Evolutionary conservation across 2,113 vertebrate genomes (phyloP).

Genomic region (Miniopterus natalensis): DNA sequence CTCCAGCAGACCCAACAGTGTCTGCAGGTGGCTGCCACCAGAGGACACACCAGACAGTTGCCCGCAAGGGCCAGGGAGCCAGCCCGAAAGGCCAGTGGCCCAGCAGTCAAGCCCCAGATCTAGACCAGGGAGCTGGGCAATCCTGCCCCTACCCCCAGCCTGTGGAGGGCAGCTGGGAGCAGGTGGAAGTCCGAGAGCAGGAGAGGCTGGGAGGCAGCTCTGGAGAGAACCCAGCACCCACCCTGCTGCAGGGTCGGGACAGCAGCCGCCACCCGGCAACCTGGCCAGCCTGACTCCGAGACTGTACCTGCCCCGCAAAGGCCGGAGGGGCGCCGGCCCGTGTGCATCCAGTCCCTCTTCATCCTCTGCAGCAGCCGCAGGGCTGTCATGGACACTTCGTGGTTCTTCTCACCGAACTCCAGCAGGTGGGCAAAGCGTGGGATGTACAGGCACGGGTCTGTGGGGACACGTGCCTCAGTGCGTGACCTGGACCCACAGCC

Average conservation of each 20-base stretch:
- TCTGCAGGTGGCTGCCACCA: fast-evolving
- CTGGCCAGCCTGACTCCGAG: background rate
- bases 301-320: slow-evolving; percentile 95
- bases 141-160: background rate
- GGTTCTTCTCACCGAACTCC: slow-evolving; percentile 98
- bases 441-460: slow-evolving; percentile 98
- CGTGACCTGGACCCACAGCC: fast-evolving
- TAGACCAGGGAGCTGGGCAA: background rate
- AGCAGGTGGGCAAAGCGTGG: slow-evolving; percentile 98
- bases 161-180: background rate
- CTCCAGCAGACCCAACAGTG: background rate
- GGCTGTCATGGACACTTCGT: slow-evolving; percentile 98
- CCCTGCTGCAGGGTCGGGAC: background rate
- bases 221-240: too few species aligned
- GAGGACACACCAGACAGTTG: fast-evolving
- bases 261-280: fast-evolving
- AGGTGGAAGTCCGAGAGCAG: background rate
- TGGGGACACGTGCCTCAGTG: background rate
- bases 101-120: background rate
- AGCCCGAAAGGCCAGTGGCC: fast-evolving
- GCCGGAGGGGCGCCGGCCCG: slow-evolving; percentile 95
- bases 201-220: background rate
- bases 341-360: slow-evolving; percentile 99
- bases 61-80: background rate
- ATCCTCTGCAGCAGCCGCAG: slow-evolving; percentile 96